Base-by-base conservation (phyloP, 2,113 vertebrate genomes). In the Neogale vison region DNA sequence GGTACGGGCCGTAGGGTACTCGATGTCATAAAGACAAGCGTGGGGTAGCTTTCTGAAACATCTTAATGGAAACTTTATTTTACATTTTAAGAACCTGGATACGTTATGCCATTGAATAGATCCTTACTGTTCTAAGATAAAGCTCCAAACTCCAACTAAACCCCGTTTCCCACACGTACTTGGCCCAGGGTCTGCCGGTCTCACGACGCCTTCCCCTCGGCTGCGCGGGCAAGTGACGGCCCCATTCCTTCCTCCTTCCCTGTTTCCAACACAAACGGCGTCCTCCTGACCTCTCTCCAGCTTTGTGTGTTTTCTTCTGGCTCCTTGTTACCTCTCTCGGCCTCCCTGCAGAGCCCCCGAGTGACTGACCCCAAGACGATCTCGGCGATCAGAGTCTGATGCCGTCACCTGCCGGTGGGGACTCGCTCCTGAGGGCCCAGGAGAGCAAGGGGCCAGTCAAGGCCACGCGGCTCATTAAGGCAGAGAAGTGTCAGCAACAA, bases 141-240 rank as follows among this genome's bases (percentile, higher is more conserved):
- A 63, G 65, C 5, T 1, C 26, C 63, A 77, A 42, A 42, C 72
- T 74, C 80, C 63, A 55, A 20, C 45, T 29, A 39, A 21, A 34
- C 11, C 26, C 20, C 50, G 7, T 11, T 71, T 39, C 26, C 39
- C 1, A 1, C 36, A 4, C 20, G 47, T 12, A 11, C 12, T 71
- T 36, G 29, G 0, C 1, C 9, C 1, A 8, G 45, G 7, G 24
- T n/a, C 14, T 18, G 1, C 47, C 1, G n/a, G 23, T 34, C 47
- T 39, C 10, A 1, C 0, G 36, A 1, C 10, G 2, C 24, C 31
- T 42, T 6, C 0, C 11, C 61, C 24, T 87, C 63, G 17, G 24
- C 61, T 2, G 0, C 5, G 52, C 55, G 3, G 63, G 11, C 39
- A 45, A 0, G 29, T 5, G 31, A 24, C 50, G n/a, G 20, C 42